These are phyloP conservation scores for Lutjanus campechanus DNA, from an alignment of 2,797 vertebrate species.

Conservation along the genomic window DNA sequence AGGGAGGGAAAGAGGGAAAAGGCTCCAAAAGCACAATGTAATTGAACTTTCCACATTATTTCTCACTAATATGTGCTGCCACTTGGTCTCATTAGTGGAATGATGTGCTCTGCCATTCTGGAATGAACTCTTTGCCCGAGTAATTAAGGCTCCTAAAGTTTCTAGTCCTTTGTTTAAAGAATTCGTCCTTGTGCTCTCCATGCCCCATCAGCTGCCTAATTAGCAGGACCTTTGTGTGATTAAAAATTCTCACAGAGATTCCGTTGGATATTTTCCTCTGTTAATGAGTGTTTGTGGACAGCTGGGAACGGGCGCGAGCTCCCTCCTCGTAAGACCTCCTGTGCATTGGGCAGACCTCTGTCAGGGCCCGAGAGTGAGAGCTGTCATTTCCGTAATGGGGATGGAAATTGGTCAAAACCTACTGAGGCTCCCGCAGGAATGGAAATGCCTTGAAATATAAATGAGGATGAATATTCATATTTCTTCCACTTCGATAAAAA, in stretches of 20 bases:
- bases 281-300: constrained; percentile 99
- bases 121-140: constrained; percentile 99
- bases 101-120: constrained; percentile 99
- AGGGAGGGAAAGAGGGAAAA: constrained; percentile 81
- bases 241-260: constrained; percentile 99
- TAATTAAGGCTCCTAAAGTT: constrained; percentile 99
- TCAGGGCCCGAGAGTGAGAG: constrained; percentile 98
- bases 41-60: constrained; percentile 92
- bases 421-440: constrained; percentile 91
- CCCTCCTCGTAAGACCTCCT: constrained; percentile 93
- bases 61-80: constrained; percentile 91
- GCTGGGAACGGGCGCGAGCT: constrained; percentile 93
- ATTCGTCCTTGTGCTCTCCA: constrained; percentile 99
- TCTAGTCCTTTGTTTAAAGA: constrained; percentile 99
- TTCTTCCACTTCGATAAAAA: constrained; percentile 86
- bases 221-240: constrained; percentile 98
- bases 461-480: constrained; percentile 99
- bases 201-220: constrained; percentile 99
- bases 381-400: constrained; percentile 97
- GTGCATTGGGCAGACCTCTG: constrained; percentile 96
- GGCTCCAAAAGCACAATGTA: constrained; percentile 90
- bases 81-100: constrained; percentile 97
- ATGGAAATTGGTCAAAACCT: constrained; percentile 97
- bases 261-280: constrained; percentile 98
- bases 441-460: constrained; percentile 99